Percentiles rank a stretch among this genome's conserved stretches.
Evolutionary conservation across 2,113 vertebrate species (phyloP).

Genomic region (Melanocharis versteri): DNA sequence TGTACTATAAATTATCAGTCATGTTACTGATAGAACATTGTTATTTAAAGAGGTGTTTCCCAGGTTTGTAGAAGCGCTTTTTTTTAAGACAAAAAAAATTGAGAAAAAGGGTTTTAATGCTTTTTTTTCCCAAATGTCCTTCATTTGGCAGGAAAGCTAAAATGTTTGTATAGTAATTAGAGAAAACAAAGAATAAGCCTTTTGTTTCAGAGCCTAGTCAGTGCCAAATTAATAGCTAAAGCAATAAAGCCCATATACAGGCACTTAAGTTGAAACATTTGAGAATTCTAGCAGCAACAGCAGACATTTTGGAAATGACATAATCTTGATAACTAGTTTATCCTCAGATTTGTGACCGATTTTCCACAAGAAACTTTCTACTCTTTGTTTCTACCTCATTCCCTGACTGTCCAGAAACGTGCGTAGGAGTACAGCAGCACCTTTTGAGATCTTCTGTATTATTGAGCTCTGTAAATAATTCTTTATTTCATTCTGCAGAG

Average conservation of each 20-base stretch:
- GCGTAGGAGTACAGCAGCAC: neutral
- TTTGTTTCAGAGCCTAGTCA: neutral
- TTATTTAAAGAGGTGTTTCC: neutral
- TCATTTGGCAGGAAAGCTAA: neutral
- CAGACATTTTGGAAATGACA: neutral
- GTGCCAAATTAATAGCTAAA: neutral
- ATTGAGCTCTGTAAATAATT: neutral
- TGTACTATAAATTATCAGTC: neutral
- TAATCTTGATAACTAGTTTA: neutral
- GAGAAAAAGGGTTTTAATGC: neutral
- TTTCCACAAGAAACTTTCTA: neutral
- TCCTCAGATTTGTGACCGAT: neutral
- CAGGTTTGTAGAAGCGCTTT: neutral
- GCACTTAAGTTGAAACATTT: neutral
- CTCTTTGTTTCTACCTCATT: neutral
- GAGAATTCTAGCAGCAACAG: neutral
- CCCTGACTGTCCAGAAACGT: neutral
- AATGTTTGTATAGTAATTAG: neutral
- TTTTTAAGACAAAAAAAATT: neutral
- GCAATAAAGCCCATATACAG: neutral
- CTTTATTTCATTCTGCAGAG: neutral
- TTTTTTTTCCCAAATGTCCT: neutral
- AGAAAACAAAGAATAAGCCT: neutral
- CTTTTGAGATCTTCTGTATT: neutral
- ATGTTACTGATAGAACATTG: neutral